Base-by-base conservation (phyloP, 2,113 vertebrate genomes). In the Peucedramus taeniatus region DNA sequence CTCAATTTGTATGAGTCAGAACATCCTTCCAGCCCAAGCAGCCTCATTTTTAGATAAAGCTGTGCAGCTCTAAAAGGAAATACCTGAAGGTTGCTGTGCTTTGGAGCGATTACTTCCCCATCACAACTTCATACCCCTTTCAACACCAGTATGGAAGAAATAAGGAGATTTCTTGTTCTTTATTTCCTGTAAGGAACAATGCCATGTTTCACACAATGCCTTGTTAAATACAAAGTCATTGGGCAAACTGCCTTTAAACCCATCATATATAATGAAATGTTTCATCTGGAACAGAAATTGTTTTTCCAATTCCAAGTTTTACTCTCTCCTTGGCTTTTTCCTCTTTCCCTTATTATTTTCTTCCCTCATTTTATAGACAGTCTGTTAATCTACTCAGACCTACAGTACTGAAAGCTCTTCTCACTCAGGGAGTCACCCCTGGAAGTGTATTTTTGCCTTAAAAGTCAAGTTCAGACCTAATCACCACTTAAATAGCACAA, bases 131-230 rank as follows among this genome's bases (percentile, higher is more conserved):
- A 93, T 86, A 70, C 45, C 65, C 13, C 72, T 96, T 85, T 76
- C 93, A 95, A 50, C 75, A 81, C 12, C 49, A 92, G 60, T 8
- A 42, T 92, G 88, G 28, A 83, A 95, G 88, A 91, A 97, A 91
- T 92, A 87, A 95, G 88, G 89, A 89, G 76, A 94, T 77, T 86
- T 74, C 90, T 96, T 93, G 93, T 85, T 88, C 77, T 93, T 93
- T 92, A 94, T 96, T 97, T 97, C 97, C 95, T 97, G 96, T 70
- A 63, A 95, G 95, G 94, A 97, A 96, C 94, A 88, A 94, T 82
- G 92, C 91, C 87, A 96, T 70, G 89, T 95, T 97, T 97, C 92
- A 96, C 94, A 94, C 94, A 91, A 93, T 83, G 70, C 75, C 76
- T 95, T 83, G 63, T 83, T 94, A 94, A 96, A 90, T 35, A 77